Evolutionary conservation across 2,113 vertebrate genomes (phyloP), one percentile per base, ranked within the genome.

Genomic region (Seriola quinqueradiata): DNA sequence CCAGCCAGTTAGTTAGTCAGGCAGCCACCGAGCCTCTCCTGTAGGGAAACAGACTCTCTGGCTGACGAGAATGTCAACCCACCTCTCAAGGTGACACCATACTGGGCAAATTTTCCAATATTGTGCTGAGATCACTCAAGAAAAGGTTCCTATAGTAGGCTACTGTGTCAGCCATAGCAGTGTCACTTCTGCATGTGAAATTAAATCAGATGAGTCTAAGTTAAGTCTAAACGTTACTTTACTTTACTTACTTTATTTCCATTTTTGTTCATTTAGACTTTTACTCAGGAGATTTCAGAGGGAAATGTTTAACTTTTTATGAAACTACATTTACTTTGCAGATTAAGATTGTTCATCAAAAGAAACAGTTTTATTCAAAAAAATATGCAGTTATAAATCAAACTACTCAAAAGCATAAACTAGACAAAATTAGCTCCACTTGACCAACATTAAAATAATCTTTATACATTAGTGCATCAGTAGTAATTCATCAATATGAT

Each of bases 71-170:
- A 83, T 81, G 59, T 74, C 77, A 89, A 54, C 77, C 70, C 58
- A 57, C 48, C 61, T 77, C 59, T 88, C 69, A 92, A 91, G 87
- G 88, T 89, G 86, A 93, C 81, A 83, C 71, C 71, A 21, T 68
- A 34, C 63, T 19, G 7, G 32, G 61, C 54, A 25, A 50, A 48
- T 61, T 59, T 42, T 81, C 14, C 17, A 9, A 7, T 34, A 36
- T 19, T 75, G 12, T 46, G 17, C 9, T 55, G 42, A 52, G 40
- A 74, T 75, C 16, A 28, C 28, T 66, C 21, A 44, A 68, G 55
- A 70, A 60, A 48, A 57, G 14, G 34, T 58, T 74, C n/a, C 19
- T 23, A 16, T 14, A 52, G 55, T 7, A 42, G 40, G 10, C 10
- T 8, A 32, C 5, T 59, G 3, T 67, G 25, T 67, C 21, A 61